Evolutionary conservation across 2,797 vertebrate species (phyloP), one percentile per base, ranked within the genome.

Genomic region (Phataginus tricuspis): DNA sequence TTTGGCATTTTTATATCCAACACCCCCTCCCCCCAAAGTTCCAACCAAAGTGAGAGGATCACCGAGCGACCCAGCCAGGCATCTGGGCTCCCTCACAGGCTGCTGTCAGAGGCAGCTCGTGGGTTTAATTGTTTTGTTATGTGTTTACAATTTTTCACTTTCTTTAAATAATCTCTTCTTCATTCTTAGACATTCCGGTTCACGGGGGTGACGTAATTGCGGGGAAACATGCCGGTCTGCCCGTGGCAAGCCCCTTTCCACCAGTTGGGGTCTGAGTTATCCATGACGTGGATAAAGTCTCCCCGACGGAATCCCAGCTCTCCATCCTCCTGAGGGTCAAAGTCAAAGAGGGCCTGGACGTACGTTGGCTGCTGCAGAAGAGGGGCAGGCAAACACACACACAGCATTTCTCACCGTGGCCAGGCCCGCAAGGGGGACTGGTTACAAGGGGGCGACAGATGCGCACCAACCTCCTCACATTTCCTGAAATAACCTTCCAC

Each of bases 201-300:
- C 98, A 99, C 99, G 0, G 99, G 99, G 91, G 99, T 99, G 98
- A 99, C 99, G 25, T 99, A 99, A 98, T 99, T 99, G 98, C 99
- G 99, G 66, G 99, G 99, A 98, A 99, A 99, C 99, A 99, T 99
- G 99, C 99, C 99, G 91, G 99, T 99, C 96, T 99, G 99, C 98
- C 99, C 98, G 4, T 99, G 99, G 98, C 99, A 99, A 61, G 99
- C 99, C 96, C 99, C 99, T 98, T 99, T 99, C 99, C 99, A 99
- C 99, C 99, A 99, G 98, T 99, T 99, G 98, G 99, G 99, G 98
- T 99, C 99, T 79, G 99, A 99, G 99, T 99, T 99, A 99, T 99
- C 99, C 98, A 99, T 99, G 98, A 99, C 99, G 96, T 99, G 99
- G 98, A 99, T 99, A 99, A 99, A 99, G 98, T 99, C 99, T 95